Percentiles rank a stretch among this genome's conserved stretches.
Evolutionary conservation across 1,140 invertebrate genomes (phyloP).

Genomic region (Anadara kagoshimensis): DNA sequence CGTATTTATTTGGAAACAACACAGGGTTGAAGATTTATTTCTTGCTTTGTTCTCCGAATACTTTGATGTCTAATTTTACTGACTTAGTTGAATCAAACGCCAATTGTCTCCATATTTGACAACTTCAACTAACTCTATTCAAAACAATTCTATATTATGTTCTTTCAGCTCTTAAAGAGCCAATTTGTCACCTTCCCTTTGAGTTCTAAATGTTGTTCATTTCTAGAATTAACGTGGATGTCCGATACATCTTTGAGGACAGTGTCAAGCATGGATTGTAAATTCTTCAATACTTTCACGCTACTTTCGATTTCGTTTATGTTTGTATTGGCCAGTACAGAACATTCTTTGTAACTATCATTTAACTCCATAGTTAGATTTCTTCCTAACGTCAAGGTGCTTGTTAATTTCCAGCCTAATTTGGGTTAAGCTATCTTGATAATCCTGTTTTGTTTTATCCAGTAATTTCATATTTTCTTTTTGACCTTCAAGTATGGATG

Average conservation of each 20-base stretch:
- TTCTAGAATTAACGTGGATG: neutral
- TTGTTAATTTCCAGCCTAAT: neutral
- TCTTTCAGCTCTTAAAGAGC: no score
- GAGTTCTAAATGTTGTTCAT: neutral
- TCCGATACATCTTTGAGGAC: slow-evolving; percentile 5
- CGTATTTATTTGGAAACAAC: no score
- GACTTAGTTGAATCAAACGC: no score
- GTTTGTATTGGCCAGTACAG: no score
- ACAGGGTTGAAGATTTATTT: no score
- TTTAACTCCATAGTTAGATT: neutral
- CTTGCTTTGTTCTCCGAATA: no score
- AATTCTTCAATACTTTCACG: neutral
- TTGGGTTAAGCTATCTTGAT: neutral
- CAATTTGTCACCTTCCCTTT: no score
- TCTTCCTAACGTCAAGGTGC: neutral
- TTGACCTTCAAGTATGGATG: neutral
- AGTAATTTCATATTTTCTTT: neutral
- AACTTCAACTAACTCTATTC: no score
- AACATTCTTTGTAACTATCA: neutral
- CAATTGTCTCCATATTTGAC: no score
- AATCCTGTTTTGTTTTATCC: neutral
- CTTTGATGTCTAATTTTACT: no score
- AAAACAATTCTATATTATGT: no score
- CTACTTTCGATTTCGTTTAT: neutral
- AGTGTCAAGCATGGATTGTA: neutral